These are phyloP conservation scores for Dysmachus trigonus DNA, from an alignment of 2,888 invertebrate genomes.

Conservation along the genomic window DNA sequence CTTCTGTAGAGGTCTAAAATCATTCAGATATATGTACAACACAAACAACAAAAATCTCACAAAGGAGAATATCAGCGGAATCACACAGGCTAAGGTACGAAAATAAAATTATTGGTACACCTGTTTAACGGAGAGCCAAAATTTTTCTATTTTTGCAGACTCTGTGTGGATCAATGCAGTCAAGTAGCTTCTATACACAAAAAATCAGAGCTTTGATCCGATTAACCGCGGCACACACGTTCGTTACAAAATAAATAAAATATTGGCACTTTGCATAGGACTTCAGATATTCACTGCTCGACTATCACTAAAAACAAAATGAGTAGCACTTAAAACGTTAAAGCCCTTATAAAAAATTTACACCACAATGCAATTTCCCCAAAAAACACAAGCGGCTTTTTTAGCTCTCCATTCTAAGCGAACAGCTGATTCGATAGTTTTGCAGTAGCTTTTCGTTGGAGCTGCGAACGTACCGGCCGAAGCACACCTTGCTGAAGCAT, in stretches of 20 bases:
- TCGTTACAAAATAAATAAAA: background rate
- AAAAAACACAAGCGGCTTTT: background rate
- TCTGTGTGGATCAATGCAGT: background rate
- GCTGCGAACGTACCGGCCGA: background rate
- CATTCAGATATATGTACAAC: background rate
- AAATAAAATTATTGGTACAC: constrained; percentile 29
- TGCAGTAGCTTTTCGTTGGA: background rate
- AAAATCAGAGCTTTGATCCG: background rate
- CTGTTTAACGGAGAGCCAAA: constrained; percentile 13
- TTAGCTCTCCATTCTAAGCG: background rate
- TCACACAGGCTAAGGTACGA: background rate
- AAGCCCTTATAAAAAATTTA: background rate
- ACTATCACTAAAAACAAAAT: background rate
- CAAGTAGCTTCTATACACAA: background rate
- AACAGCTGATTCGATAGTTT: constrained; percentile 10
- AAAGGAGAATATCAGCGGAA: background rate
- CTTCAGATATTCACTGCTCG: background rate
- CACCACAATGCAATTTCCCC: background rate
- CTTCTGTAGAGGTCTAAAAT: background rate
- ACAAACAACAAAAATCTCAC: background rate
- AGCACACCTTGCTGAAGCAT: background rate
- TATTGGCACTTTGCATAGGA: constrained; percentile 7
- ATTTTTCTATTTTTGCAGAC: background rate
- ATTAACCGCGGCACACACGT: background rate
- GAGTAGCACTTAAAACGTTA: constrained; percentile 6